phyloP scores from a whole-genome alignment of 2,888 invertebrate genomes.

The Andrena chrysosceles region DNA sequence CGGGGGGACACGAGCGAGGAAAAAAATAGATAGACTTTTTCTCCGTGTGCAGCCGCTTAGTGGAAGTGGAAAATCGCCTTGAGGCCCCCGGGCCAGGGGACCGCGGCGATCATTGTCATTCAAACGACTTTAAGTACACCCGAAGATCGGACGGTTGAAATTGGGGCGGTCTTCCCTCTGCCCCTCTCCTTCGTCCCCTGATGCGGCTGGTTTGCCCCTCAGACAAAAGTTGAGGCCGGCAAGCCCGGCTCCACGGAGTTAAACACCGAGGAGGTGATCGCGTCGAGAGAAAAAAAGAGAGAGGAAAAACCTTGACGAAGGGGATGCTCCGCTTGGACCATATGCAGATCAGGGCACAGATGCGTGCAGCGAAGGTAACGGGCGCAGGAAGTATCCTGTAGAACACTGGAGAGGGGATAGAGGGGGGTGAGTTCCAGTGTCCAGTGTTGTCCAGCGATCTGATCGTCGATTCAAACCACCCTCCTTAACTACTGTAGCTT shows the following conservation, averaged over 20 bases:
- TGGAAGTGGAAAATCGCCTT: conserved; percentile 70
- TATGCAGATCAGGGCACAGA: conserved; percentile 84
- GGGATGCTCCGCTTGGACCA: conserved; percentile 78
- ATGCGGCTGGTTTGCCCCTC: conserved; percentile 40
- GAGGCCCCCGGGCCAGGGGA: conserved; percentile 57
- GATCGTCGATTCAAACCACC: conserved; percentile 20
- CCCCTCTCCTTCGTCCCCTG: neutral
- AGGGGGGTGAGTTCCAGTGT: conserved; percentile 22
- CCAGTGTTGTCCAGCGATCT: conserved; percentile 16
- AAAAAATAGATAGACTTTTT: conserved; percentile 25
- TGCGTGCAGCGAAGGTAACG: conserved; percentile 71
- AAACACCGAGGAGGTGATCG: conserved; percentile 50
- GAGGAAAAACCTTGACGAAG: conserved; percentile 64
- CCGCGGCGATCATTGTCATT: conserved; percentile 81
- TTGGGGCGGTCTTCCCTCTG: conserved; percentile 73
- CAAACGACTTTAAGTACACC: conserved; percentile 74
- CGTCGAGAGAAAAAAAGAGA: conserved; percentile 48
- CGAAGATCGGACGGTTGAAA: conserved; percentile 81
- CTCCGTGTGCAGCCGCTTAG: neutral
- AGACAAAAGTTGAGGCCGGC: conserved; percentile 44
- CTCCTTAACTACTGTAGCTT: neutral
- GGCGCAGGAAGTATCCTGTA: conserved; percentile 77
- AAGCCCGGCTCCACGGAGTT: conserved; percentile 47
- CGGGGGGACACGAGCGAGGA: conserved; percentile 4
- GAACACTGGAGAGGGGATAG: neutral